A percentile compares a stretch with the other conserved stretches of the same genome.
Conservation (phyloP, 2,888 invertebrate species). For the Trissoscelio sp. region DNA sequence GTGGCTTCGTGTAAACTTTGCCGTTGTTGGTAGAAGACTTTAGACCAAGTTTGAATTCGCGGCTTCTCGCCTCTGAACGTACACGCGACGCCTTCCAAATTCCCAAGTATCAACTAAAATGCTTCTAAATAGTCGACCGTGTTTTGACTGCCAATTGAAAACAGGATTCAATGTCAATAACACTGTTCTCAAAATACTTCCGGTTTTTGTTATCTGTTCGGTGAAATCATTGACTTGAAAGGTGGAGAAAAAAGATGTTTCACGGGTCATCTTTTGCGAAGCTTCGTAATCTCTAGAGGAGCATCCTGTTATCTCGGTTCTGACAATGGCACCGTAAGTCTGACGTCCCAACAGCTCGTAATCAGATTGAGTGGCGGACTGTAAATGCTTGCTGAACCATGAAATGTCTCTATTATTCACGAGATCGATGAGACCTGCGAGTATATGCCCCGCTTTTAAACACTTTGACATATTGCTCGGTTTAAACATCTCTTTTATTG, state of each 20-base stretch:
- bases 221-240: background rate
- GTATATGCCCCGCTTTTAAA: slow-evolving; percentile 34
- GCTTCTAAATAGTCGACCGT: slow-evolving; percentile 11
- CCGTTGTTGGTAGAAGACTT: slow-evolving; percentile 41
- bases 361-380: slow-evolving; percentile 62
- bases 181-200: no score
- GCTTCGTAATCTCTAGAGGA: slow-evolving; percentile 21
- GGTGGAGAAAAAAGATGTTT: slow-evolving; percentile 12
- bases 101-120: slow-evolving; percentile 22
- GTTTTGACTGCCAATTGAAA: slow-evolving; percentile 10
- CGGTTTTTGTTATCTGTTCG: background rate
- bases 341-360: slow-evolving; percentile 50
- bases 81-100: slow-evolving; percentile 22
- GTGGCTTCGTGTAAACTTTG: slow-evolving; percentile 52
- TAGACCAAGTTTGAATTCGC: slow-evolving; percentile 46
- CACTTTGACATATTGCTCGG: slow-evolving; percentile 55
- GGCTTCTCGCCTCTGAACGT: slow-evolving; percentile 39
- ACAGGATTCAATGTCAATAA: no score
- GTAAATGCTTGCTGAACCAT: slow-evolving; percentile 55
- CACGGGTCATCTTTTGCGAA: slow-evolving; percentile 13
- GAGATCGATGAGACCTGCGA: slow-evolving; percentile 34
- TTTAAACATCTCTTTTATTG: slow-evolving; percentile 50
- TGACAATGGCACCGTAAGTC: slow-evolving; percentile 43
- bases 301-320: slow-evolving; percentile 31
- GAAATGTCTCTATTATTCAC: slow-evolving; percentile 59